These are phyloP conservation scores for Agonum fuliginosum DNA, from an alignment of 2,888 invertebrate genomes.

Conservation along the genomic window DNA sequence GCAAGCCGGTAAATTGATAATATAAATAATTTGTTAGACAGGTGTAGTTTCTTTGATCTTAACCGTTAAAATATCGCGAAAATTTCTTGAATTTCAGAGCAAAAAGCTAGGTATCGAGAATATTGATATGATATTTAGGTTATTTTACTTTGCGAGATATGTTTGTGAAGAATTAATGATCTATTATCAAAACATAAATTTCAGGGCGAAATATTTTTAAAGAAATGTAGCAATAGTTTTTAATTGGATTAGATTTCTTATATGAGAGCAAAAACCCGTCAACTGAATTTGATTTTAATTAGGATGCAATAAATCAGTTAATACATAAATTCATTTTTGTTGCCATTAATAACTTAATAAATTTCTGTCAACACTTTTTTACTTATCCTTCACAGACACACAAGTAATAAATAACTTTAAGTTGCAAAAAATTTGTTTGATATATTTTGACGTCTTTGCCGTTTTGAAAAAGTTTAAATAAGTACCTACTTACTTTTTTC, in stretches of 20 bases:
- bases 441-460: not conserved
- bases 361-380: constrained; percentile 42
- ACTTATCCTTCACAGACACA: constrained; percentile 1
- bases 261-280: not conserved
- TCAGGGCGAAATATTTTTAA: no score
- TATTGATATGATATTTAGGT: constrained; percentile 15
- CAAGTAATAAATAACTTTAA: not conserved
- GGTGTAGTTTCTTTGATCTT: constrained; percentile 13
- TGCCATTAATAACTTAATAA: constrained; percentile 26
- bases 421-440: not conserved
- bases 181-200: not conserved
- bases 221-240: constrained; percentile 10
- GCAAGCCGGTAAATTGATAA: not conserved
- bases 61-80: constrained; percentile 6
- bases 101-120: not conserved
- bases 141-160: constrained; percentile 4
- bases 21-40: constrained; percentile 20
- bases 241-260: constrained; percentile 2
- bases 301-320: constrained; percentile 3
- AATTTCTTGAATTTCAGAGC: not conserved
- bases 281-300: constrained; percentile 3
- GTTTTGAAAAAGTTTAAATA: not conserved
- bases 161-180: constrained; percentile 11
- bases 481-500: no score
- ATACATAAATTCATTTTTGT: constrained; percentile 7